phyloP scores from a whole-genome alignment of 2,888 invertebrate genomes.

The Zaprionus lineosus region DNA sequence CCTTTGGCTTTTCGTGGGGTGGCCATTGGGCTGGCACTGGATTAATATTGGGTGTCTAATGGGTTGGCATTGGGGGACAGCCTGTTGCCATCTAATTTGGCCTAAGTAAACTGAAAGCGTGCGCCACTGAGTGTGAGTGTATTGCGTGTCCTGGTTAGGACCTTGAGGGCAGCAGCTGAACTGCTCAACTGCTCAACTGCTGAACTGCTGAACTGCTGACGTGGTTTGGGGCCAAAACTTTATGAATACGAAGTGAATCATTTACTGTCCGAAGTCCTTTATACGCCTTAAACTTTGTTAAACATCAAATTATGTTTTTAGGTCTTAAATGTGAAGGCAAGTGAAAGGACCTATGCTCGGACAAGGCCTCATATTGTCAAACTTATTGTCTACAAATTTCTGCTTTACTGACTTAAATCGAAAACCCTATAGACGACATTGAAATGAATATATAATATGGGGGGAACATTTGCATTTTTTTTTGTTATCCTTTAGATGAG shows the following conservation, averaged over 20 bases:
- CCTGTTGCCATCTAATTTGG: constrained; percentile 36
- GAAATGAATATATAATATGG: constrained; percentile 17
- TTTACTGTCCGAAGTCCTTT: constrained; percentile 4
- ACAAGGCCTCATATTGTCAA: neutral
- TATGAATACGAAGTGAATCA: constrained; percentile 43
- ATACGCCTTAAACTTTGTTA: constrained; percentile 10
- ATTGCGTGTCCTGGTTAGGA: neutral
- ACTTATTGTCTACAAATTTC: constrained; percentile 6
- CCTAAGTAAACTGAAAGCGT: constrained; percentile 49
- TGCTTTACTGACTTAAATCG: neutral
- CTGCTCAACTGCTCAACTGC: too few relatives aligned
- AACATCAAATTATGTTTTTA: neutral
- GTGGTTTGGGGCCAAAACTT: constrained; percentile 25
- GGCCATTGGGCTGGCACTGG: too few relatives aligned
- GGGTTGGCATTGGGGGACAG: neutral
- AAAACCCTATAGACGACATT: neutral
- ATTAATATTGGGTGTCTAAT: too few relatives aligned
- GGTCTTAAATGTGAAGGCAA: neutral
- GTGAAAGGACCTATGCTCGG: neutral
- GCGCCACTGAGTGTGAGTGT: constrained; percentile 1
- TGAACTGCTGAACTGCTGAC: too few relatives aligned
- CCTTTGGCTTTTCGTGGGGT: too few relatives aligned
- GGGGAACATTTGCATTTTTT: neutral
- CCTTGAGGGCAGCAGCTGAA: neutral
- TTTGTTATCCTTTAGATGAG: neutral